A percentile compares a stretch with the other conserved stretches of the same genome.
These are phyloP conservation scores for Tholera decimalis DNA, from an alignment of 2,888 invertebrate species.

Conservation along the genomic window DNA sequence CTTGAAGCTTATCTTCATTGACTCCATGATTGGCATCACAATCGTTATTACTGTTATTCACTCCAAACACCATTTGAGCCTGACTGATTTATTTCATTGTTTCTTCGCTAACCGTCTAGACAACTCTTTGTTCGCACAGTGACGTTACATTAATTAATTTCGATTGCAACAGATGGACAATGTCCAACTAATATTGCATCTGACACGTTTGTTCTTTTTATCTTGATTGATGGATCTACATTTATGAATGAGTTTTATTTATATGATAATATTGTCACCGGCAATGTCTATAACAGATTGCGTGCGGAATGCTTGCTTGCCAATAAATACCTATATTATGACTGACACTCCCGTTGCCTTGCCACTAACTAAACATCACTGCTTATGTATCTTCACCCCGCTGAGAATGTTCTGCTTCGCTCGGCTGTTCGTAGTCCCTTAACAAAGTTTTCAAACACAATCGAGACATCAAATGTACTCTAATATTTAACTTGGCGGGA, in stretches of 20 bases:
- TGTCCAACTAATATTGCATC: slow-evolving; percentile 58
- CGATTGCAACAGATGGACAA: slow-evolving; percentile 59
- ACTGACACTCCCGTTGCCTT: slow-evolving; percentile 88
- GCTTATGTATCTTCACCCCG: slow-evolving; percentile 89
- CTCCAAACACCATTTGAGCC: slow-evolving; percentile 54
- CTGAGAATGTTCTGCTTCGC: slow-evolving; percentile 91
- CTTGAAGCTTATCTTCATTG: slow-evolving; percentile 73
- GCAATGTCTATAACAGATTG: slow-evolving; percentile 62
- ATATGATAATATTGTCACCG: slow-evolving; percentile 55
- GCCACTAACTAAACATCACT: slow-evolving; percentile 90
- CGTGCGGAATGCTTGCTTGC: slow-evolving; percentile 86
- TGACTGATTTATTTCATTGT: slow-evolving; percentile 64
- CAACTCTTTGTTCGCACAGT: slow-evolving; percentile 64
- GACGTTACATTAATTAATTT: slow-evolving; percentile 61
- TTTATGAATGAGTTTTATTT: slow-evolving; percentile 54
- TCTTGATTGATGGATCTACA: slow-evolving; percentile 50
- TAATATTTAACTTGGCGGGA: slow-evolving; percentile 80
- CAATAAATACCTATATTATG: slow-evolving; percentile 74
- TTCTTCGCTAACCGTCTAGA: slow-evolving; percentile 56
- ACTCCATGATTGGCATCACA: slow-evolving; percentile 77
- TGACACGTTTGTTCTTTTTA: slow-evolving; percentile 43
- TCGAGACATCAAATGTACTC: slow-evolving; percentile 51
- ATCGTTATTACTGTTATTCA: slow-evolving; percentile 75
- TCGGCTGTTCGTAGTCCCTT: slow-evolving; percentile 80
- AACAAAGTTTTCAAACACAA: slow-evolving; percentile 66